Evolutionary conservation across 2,888 invertebrate genomes (phyloP), one percentile per base, ranked within the genome.

Genomic region (Cryptocephalus primarius): DNA sequence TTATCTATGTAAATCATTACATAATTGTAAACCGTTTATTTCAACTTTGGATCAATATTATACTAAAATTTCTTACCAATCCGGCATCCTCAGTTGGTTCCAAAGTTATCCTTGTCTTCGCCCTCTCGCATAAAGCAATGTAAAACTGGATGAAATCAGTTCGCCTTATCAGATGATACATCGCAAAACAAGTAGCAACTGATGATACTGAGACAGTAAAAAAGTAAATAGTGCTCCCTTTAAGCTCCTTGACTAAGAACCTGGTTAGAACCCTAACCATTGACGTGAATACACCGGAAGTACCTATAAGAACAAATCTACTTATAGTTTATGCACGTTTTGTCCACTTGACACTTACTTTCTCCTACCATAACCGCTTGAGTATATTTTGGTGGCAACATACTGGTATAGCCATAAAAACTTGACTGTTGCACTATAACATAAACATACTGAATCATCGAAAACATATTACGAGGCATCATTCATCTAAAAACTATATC

Each of bases 321-420:
- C 22, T 6, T 4, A 22, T 2, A 22, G 22, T 2, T 4, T 4
- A 4, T 22, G 3, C 22, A 36, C n/a, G 12, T 4, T 6, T 36
- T 36, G 4, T 36, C 4, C 36, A 42, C 36, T 34, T 13, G 9
- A 36, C 44, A 50, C 58, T 77, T 74, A 85, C 92, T 93, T 77
- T 93, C 93, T 49, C 93, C 93, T 6, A 88, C 87, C 93, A 93
- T 93, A 1, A 93, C 90, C 33, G 93, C 92, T 68, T 93, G 92
- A 0, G 92, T 93, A 62, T 92, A 93, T 53, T 85, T 75, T 52
- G 86, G 83, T 14, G 93, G 93, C 51, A 93, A 72, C 82, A 92
- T 92, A 49, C 91, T 90, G 1, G 92, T 89, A 66, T 90, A 92
- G 2, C 93, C 93, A 66, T 93, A 93, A 70, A 92, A 93, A 63